Percentiles rank a stretch among this genome's conserved stretches.
These are phyloP conservation scores for Phainopepla nitens DNA, from an alignment of 2,113 vertebrate species.

Conservation along the genomic window DNA sequence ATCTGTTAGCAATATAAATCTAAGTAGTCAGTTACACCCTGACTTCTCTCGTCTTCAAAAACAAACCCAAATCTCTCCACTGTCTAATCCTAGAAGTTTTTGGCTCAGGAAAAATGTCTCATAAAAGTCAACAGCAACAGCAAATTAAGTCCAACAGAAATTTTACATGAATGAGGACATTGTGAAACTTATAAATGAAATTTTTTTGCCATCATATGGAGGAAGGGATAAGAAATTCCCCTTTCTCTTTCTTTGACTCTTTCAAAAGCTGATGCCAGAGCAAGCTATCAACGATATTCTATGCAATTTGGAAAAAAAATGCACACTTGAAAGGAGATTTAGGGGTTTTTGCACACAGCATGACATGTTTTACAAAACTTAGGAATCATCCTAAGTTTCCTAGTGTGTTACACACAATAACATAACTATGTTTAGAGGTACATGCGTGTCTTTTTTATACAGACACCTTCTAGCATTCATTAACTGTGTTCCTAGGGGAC, in stretches of 20 bases:
- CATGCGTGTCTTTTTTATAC: rapidly evolving
- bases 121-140: neutral
- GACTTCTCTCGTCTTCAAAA: neutral
- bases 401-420: neutral
- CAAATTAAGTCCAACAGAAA: neutral
- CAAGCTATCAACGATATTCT: neutral
- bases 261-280: neutral
- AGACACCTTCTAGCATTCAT: neutral
- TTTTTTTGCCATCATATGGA: neutral
- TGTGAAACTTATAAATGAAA: neutral
- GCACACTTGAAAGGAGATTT: neutral
- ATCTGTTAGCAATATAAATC: neutral
- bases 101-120: neutral
- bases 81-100: neutral
- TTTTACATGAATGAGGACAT: neutral
- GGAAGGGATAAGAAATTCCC: neutral
- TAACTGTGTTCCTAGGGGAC: neutral
- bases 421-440: neutral
- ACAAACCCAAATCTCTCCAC: neutral
- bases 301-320: neutral
- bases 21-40: neutral
- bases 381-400: neutral
- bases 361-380: neutral
- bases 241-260: neutral
- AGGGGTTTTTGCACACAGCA: neutral